A percentile compares a stretch with the other conserved stretches of the same genome.
Evolutionary conservation across 2,113 vertebrate genomes (phyloP).

Genomic region (Pluvianellus socialis): DNA sequence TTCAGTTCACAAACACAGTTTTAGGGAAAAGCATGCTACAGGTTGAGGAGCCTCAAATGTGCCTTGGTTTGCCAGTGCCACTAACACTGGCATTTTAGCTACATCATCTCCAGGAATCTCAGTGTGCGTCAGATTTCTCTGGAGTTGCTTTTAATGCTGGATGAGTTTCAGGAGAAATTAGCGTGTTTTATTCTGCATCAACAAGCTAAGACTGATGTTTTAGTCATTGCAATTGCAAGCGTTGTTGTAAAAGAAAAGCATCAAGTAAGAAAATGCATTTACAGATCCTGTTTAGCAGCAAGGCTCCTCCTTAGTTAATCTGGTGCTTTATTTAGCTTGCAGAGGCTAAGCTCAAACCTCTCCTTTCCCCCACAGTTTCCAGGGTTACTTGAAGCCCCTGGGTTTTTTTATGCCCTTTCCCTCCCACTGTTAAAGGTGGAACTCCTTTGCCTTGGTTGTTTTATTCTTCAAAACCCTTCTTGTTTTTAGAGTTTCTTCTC

Average conservation of each 20-base stretch:
- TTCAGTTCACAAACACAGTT: background rate
- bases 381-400: background rate
- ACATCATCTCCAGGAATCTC: background rate
- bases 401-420: background rate
- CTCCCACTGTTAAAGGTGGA: background rate
- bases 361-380: background rate
- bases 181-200: background rate
- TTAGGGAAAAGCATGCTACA: background rate
- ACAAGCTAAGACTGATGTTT: background rate
- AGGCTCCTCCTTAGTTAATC: background rate
- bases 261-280: background rate
- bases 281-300: background rate
- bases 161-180: background rate
- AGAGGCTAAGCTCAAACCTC: background rate
- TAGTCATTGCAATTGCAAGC: background rate
- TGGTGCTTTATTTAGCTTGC: background rate
- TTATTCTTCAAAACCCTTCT: background rate
- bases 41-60: background rate
- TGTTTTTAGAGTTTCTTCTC: background rate
- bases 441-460: background rate
- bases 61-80: background rate
- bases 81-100: background rate
- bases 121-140: background rate
- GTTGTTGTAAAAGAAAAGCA: background rate
- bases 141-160: background rate